Evolutionary conservation across 2,888 invertebrate genomes (phyloP), one percentile per base, ranked within the genome.

Genomic region (Drosophila dives): DNA sequence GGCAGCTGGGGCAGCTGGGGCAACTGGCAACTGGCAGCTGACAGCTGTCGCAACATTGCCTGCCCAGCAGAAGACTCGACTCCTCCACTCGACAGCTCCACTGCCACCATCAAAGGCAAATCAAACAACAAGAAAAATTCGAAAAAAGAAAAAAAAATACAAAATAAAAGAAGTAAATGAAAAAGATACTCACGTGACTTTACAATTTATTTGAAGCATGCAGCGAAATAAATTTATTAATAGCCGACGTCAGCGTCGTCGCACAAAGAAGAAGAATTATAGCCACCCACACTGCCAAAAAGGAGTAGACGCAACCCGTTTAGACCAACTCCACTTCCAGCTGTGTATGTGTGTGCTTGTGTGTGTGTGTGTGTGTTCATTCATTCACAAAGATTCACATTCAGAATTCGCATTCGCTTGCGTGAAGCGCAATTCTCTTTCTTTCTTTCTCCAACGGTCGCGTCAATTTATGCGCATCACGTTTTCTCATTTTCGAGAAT

Each of bases 401-500:
- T 77, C 64, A 55, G 63, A 51, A 66, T 69, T 77, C 71, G 73
- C 56, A 72, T 62, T 77, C 53, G 71, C 69, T 75, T 75, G 80
- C 84, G 80, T 80, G 80, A 67, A 65, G 65, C 68, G 58, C 72
- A 70, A 80, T 72, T 71, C 56, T 66, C 59, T 64, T 65, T 65
- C 73, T 73, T 74, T 64, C 61, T 49, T 23, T 38, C 38, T 33
- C n/a, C n/a, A 15, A 40, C 55, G n/a, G 53, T 50, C 64, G 74
- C 86, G 75, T 78, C 88, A 88, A 90, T 91, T 91, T 90, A 91
- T 91, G 91, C 91, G 85, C 86, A 86, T 91, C 91, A 91, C 91
- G 91, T 91, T 91, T 90, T 91, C 91, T 82, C 91, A 91, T 91
- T 91, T 90, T 91, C 85, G 86, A 85, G 91, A 91, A 91, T 91